phyloP scores from a whole-genome alignment of 2,113 vertebrate species.

The Perccottus glenii region DNA sequence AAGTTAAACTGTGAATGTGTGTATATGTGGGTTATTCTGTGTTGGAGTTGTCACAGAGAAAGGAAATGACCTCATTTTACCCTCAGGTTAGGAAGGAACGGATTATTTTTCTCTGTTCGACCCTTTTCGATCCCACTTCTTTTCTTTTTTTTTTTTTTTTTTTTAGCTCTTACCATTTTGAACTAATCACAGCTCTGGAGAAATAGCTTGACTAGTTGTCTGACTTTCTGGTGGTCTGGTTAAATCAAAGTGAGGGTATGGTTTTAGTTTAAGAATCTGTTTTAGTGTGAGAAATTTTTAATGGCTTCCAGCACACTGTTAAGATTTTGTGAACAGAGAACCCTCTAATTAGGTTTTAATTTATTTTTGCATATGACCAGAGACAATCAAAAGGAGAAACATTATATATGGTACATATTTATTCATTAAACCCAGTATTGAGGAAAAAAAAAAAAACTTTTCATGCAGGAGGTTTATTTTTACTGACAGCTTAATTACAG shows the following conservation, averaged over 20 bases:
- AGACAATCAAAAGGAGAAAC: too few relatives aligned
- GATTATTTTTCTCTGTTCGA: constrained; percentile 63
- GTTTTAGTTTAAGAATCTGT: neutral
- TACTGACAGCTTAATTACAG: too few relatives aligned
- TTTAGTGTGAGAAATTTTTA: too few relatives aligned
- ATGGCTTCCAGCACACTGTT: neutral
- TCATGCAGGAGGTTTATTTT: too few relatives aligned
- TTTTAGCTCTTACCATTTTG: constrained; percentile 34
- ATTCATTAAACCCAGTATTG: too few relatives aligned
- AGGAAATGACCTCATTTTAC: constrained; percentile 82
- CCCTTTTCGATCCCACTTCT: constrained; percentile 39
- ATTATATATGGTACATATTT: too few relatives aligned
- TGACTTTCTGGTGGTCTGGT: constrained; percentile 41
- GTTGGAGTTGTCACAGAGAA: constrained; percentile 70
- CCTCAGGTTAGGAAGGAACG: constrained; percentile 72
- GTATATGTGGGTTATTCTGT: constrained; percentile 43
- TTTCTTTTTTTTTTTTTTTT: constrained; percentile 48
- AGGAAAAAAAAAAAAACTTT: too few relatives aligned
- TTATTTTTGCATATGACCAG: too few relatives aligned
- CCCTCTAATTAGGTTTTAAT: too few relatives aligned
- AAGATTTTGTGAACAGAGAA: neutral
- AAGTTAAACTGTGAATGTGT: constrained; percentile 16
- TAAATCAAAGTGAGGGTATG: constrained; percentile 16
- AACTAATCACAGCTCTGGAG: constrained; percentile 49
- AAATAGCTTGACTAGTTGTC: constrained; percentile 12